These are phyloP conservation scores for Dicranocentrus wangi DNA, from an alignment of 2,888 invertebrate genomes.

Conservation along the genomic window DNA sequence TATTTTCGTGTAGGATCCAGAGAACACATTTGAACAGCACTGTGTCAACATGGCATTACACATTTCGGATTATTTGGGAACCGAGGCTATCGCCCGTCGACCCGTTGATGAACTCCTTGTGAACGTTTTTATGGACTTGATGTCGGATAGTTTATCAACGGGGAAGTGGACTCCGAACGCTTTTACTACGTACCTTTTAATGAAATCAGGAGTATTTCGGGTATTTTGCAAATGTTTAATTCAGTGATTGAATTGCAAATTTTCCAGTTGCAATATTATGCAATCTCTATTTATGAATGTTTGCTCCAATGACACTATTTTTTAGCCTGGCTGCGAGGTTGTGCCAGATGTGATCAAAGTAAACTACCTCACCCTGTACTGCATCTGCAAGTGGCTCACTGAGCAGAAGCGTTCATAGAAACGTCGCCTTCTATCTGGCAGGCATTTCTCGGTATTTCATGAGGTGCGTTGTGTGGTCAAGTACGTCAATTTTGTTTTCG, in stretches of 20 bases:
- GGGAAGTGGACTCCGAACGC: slow-evolving; percentile 29
- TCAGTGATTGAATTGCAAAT: too few species aligned
- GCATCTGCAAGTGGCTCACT: slow-evolving; percentile 46
- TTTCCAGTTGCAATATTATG: too few species aligned
- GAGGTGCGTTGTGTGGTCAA: slow-evolving; percentile 12
- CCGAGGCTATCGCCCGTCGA: background rate
- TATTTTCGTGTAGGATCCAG: background rate
- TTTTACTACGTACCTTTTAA: slow-evolving; percentile 45
- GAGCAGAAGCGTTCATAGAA: slow-evolving; percentile 41
- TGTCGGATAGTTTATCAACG: slow-evolving; percentile 27
- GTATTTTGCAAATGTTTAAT: slow-evolving; percentile 9
- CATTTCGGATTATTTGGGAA: slow-evolving; percentile 16
- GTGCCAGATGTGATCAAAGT: slow-evolving; percentile 12
- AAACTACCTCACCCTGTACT: slow-evolving; percentile 43
- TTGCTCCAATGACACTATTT: too few species aligned
- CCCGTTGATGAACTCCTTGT: slow-evolving; percentile 29
- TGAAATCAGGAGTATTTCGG: slow-evolving; percentile 36
- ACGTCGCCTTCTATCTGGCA: slow-evolving; percentile 50
- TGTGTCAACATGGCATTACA: slow-evolving; percentile 30
- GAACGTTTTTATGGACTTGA: slow-evolving; percentile 35
- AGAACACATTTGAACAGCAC: slow-evolving; percentile 9
- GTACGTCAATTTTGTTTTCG: slow-evolving; percentile 7
- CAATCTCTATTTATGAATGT: too few species aligned
- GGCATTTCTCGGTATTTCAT: slow-evolving; percentile 31
- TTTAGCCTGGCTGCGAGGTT: slow-evolving; percentile 12